Percentiles rank a stretch among this genome's conserved stretches.
phyloP scores from a whole-genome alignment of 2,888 invertebrate species.

The Seladonia tumulorum region DNA sequence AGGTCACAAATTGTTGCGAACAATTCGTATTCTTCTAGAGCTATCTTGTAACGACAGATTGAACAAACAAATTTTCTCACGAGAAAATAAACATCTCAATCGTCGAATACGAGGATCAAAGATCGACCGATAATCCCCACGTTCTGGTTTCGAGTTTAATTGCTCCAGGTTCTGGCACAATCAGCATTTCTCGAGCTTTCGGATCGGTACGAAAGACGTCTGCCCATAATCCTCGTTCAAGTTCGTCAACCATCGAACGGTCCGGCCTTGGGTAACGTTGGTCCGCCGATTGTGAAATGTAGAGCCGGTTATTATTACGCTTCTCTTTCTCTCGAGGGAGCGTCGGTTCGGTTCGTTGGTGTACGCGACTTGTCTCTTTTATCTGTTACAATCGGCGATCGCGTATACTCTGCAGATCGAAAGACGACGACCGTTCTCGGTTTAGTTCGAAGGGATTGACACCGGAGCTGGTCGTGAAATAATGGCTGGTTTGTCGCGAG shows the following conservation, averaged over 20 bases:
- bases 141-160: background rate
- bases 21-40: too few relatives aligned
- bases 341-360: constrained; percentile 20
- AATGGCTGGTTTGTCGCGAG: constrained; percentile 33
- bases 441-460: constrained; percentile 14
- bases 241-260: constrained; percentile 37
- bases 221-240: constrained; percentile 30
- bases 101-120: background rate
- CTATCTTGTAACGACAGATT: too few relatives aligned
- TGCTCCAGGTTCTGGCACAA: background rate
- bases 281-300: constrained; percentile 44
- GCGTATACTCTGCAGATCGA: background rate
- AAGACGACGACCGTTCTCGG: background rate
- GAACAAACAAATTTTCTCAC: too few relatives aligned
- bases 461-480: constrained; percentile 26
- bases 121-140: background rate
- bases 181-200: background rate
- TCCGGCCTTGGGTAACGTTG: constrained; percentile 44
- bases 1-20: too few relatives aligned
- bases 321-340: constrained; percentile 24
- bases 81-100: background rate
- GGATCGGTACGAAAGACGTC: background rate
- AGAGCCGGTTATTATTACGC: constrained; percentile 44
- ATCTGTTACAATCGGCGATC: constrained; percentile 48
- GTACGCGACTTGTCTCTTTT: constrained; percentile 41